phyloP scores from a whole-genome alignment of 2,797 vertebrate genomes.

The Triplophysa yarkandensis region DNA sequence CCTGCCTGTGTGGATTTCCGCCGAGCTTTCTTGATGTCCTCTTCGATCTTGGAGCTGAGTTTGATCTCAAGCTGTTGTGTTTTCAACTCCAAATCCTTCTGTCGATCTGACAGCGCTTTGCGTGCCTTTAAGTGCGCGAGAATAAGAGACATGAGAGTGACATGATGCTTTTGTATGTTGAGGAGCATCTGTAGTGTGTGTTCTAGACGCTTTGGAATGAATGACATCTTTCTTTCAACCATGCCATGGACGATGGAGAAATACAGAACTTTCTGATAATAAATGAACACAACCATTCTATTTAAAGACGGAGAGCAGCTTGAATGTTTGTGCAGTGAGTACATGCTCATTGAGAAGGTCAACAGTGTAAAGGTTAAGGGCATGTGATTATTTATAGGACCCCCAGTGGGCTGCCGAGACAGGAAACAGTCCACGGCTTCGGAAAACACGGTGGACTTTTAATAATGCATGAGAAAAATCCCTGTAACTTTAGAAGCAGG shows the following conservation, averaged over 20 bases:
- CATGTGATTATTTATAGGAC: constrained; percentile 55
- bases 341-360: constrained; percentile 46
- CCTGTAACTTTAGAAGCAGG: constrained; percentile 49
- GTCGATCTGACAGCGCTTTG: constrained; percentile 89
- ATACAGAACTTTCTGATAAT: neutral
- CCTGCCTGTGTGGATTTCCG: constrained; percentile 98
- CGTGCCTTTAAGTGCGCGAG: constrained; percentile 77
- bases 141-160: neutral
- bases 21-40: constrained; percentile 97
- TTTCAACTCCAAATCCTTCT: constrained; percentile 96
- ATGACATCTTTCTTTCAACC: neutral
- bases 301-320: constrained; percentile 23
- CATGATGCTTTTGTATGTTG: neutral
- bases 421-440: constrained; percentile 56
- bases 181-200: neutral
- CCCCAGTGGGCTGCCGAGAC: constrained; percentile 50
- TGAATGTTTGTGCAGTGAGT: constrained; percentile 40
- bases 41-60: constrained; percentile 93
- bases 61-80: constrained; percentile 96
- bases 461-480: constrained; percentile 61
- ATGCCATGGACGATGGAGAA: neutral
- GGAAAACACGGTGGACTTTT: constrained; percentile 58
- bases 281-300: neutral
- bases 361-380: constrained; percentile 51
- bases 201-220: constrained; percentile 15